These are phyloP conservation scores for Atrina japonica DNA, from an alignment of 2,888 invertebrate species.

Conservation along the genomic window DNA sequence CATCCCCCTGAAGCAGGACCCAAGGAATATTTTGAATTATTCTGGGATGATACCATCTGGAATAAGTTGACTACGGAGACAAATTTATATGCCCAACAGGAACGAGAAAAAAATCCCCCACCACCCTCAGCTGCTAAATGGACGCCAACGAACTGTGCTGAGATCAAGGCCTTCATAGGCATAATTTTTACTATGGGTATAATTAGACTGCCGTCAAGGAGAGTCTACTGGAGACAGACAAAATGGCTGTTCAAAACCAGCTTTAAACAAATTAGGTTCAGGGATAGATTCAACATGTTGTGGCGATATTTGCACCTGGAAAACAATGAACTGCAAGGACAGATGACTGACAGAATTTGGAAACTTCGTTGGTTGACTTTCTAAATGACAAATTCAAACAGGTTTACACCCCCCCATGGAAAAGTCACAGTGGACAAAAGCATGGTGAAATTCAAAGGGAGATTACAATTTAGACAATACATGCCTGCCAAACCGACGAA, in stretches of 20 bases:
- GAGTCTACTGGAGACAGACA: constrained; percentile 42
- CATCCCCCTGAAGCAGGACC: not conserved
- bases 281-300: constrained; percentile 35
- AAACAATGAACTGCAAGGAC: constrained; percentile 20
- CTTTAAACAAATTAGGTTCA: constrained; percentile 36
- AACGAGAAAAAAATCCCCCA: constrained; percentile 30
- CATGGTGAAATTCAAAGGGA: constrained; percentile 32
- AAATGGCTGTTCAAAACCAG: constrained; percentile 35
- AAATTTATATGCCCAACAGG: constrained; percentile 42
- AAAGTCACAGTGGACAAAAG: constrained; percentile 14
- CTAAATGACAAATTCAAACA: constrained; percentile 8
- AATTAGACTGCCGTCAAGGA: constrained; percentile 24
- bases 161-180: constrained; percentile 43
- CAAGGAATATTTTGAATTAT: not conserved
- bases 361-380: constrained; percentile 13
- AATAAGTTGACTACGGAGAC: constrained; percentile 8
- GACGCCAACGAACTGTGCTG: constrained; percentile 18
- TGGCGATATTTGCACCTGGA: constrained; percentile 38
- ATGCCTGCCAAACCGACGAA: constrained; percentile 44
- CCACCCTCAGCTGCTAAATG: constrained; percentile 37
- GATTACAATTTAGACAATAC: constrained; percentile 41
- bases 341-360: constrained; percentile 1
- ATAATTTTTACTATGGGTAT: constrained; percentile 40
- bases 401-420: constrained; percentile 30
- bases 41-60: not conserved